Evolutionary conservation across 2,797 vertebrate genomes (phyloP), one percentile per base, ranked within the genome.

Genomic region (Peromyscus melanophrys): DNA sequence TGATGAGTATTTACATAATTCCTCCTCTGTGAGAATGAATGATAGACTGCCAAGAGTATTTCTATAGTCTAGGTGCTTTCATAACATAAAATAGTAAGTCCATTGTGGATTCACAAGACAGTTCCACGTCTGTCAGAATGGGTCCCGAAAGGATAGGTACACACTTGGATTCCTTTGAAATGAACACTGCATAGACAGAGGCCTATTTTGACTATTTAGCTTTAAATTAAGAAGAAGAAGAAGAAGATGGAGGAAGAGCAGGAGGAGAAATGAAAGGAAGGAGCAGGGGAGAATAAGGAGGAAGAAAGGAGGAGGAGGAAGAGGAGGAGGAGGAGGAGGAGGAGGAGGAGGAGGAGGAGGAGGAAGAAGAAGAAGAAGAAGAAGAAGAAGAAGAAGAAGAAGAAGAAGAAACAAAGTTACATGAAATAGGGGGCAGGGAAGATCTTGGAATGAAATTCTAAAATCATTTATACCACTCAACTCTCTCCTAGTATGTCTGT

Each of bases 171-270:
- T 89, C 65, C n/a, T 94, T 91, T 8, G n/a, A 16, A 77, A 57
- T 85, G 31, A 67, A 55, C 61, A 75, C 3, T 25, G 37, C 3
- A 11, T 9, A 81, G 6, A 89, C 49, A 49, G 57, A 90, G 52
- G 1, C 55, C 46, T 67, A 13, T 61, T 55, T 63, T 78, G 27
- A 91, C 6, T 90, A 9, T 27, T 76, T 63, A 61, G 16, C 16
- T 85, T 69, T 86, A 69, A 83, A 88, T 90, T 10, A 31, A 95
- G 94, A 87, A 2, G 13, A 61, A 69, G 6, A 16, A 89, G 92
- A 1, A 37, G 12, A n/a, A 6, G 90, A 67, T 13, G 13, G 49
- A 34, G 65, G 12, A 67, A 6, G 14, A 34, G 31, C 4, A 34
- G 31, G 31, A 67, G 13, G 31, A 2, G 31, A 90, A 4, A 3